Evolutionary conservation across 2,888 invertebrate genomes (phyloP).

Genomic region (Protodeltote pygarga): DNA sequence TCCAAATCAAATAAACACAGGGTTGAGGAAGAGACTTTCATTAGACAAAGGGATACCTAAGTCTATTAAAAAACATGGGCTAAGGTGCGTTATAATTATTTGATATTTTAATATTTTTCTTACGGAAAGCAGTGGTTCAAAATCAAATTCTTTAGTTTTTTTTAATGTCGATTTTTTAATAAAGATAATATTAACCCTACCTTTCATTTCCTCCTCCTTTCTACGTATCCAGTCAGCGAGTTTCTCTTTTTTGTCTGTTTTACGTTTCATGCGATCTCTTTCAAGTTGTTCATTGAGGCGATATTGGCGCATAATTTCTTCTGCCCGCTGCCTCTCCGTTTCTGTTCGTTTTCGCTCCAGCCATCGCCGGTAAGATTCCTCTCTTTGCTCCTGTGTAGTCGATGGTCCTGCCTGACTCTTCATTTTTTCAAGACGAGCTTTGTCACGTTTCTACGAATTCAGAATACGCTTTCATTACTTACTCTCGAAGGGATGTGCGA

Average conservation of each 20-base stretch:
- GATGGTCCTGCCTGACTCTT: conserved; percentile 58
- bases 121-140: background rate
- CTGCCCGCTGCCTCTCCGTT: conserved; percentile 71
- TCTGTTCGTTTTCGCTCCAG: conserved; percentile 80
- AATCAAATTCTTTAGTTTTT: background rate
- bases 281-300: conserved; percentile 69
- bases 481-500: too few relatives aligned
- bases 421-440: conserved; percentile 64
- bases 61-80: too few relatives aligned
- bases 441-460: conserved; percentile 68
- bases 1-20: too few relatives aligned
- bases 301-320: conserved; percentile 74
- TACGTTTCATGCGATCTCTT: conserved; percentile 70
- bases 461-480: too few relatives aligned
- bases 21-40: too few relatives aligned
- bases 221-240: conserved; percentile 86
- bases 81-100: too few relatives aligned
- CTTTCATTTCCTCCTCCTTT: conserved; percentile 87
- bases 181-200: too few relatives aligned
- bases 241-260: conserved; percentile 78
- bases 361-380: conserved; percentile 85
- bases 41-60: too few relatives aligned
- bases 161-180: too few relatives aligned
- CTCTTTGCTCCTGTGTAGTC: conserved; percentile 77
- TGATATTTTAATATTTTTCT: too few relatives aligned